These are phyloP conservation scores for Danio choprae DNA, from an alignment of 2,797 vertebrate species.

Conservation along the genomic window DNA sequence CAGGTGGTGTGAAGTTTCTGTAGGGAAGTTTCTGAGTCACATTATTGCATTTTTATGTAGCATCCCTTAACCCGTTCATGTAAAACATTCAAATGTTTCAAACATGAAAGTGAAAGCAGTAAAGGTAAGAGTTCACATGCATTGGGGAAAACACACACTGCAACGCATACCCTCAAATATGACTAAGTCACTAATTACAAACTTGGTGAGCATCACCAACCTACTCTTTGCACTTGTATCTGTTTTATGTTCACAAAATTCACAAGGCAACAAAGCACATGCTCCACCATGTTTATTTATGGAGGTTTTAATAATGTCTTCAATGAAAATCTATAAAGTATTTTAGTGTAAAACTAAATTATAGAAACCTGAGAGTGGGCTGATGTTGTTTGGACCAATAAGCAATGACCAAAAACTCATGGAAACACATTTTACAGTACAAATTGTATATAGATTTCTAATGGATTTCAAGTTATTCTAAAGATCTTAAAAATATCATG, in stretches of 20 bases:
- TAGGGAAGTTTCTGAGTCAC: slow-evolving; percentile 11
- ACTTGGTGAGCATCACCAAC: neutral
- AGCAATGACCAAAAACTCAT: neutral
- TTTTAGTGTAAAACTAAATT: too few species aligned
- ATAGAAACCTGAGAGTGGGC: neutral
- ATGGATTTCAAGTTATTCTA: too few species aligned
- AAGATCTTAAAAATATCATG: too few species aligned
- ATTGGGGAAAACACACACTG: neutral
- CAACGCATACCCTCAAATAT: neutral
- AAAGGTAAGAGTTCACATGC: neutral
- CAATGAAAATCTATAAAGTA: too few species aligned
- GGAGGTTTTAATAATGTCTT: neutral
- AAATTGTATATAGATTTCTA: too few species aligned
- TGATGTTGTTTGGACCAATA: neutral
- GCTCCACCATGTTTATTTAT: neutral
- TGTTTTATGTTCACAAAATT: neutral
- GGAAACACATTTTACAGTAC: too few species aligned
- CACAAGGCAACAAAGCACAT: neutral
- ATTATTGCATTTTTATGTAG: neutral
- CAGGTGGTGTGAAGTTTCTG: neutral
- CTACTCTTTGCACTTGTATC: neutral
- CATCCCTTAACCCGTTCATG: slow-evolving; percentile 5
- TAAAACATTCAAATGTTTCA: slow-evolving; percentile 1
- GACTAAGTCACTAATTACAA: neutral
- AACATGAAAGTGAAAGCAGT: neutral